These are phyloP conservation scores for Hipparchia sbordonii DNA, from an alignment of 2,888 invertebrate species.

Conservation along the genomic window DNA sequence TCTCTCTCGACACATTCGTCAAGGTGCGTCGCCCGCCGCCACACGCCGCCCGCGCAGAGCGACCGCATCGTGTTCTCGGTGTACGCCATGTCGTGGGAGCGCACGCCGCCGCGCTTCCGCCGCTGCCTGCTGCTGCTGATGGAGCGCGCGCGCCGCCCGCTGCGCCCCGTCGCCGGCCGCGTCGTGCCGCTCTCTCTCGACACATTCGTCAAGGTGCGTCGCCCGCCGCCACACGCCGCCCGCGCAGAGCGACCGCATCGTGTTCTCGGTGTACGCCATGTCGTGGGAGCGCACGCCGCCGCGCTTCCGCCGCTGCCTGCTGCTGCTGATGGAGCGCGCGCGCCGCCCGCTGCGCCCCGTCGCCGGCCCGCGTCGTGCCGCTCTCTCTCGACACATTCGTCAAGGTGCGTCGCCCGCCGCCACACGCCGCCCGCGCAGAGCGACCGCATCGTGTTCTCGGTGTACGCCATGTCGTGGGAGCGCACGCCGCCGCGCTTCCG, in stretches of 20 bases:
- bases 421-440: constrained; percentile 27
- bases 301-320: no score
- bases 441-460: no score
- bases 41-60: no score
- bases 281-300: no score
- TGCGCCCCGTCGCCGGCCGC: constrained; percentile 64
- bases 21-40: constrained; percentile 49
- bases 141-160: constrained; percentile 18
- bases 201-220: constrained; percentile 53
- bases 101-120: constrained; percentile 43
- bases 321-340: no score
- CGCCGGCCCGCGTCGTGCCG: no score
- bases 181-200: constrained; percentile 77
- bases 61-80: constrained; percentile 44
- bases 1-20: constrained; percentile 78
- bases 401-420: background rate
- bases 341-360: no score
- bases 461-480: no score
- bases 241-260: constrained; percentile 29
- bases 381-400: no score
- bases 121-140: constrained; percentile 70
- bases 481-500: no score
- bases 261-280: no score
- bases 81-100: constrained; percentile 67
- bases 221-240: background rate